phyloP scores from a whole-genome alignment of 2,888 invertebrate genomes.

The Hanleya hanleyi region DNA sequence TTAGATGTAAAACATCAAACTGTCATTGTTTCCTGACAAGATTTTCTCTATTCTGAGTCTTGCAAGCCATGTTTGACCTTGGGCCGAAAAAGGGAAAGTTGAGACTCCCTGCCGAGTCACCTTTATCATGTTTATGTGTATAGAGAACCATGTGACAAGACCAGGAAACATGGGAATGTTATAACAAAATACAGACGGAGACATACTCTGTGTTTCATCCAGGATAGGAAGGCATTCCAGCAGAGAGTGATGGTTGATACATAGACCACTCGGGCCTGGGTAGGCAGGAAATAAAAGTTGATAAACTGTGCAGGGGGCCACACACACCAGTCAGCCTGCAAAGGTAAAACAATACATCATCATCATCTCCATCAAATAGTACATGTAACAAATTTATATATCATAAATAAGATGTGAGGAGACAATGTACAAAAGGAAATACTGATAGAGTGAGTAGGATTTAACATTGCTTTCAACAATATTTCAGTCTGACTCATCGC shows the following conservation, averaged over 20 bases:
- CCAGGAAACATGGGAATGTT: too few species aligned
- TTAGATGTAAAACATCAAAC: too few species aligned
- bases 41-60: too few species aligned
- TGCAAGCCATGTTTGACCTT: too few species aligned
- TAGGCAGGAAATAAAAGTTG: constrained; percentile 89
- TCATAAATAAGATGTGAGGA: background rate
- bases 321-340: constrained; percentile 87
- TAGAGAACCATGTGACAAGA: too few species aligned
- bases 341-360: constrained; percentile 20
- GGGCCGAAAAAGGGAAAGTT: too few species aligned
- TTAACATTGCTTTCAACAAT: too few species aligned
- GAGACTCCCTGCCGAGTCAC: too few species aligned
- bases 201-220: constrained; percentile 77
- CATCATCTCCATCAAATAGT: background rate
- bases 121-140: too few species aligned
- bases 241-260: constrained; percentile 88
- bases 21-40: too few species aligned
- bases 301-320: constrained; percentile 95
- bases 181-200: background rate
- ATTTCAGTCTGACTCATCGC: too few species aligned
- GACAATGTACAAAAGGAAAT: background rate
- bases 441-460: constrained; percentile 1
- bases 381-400: background rate
- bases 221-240: constrained; percentile 92
- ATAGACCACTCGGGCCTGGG: constrained; percentile 89